These are phyloP conservation scores for Teleogryllus oceanicus DNA, from an alignment of 2,888 invertebrate genomes.

Conservation along the genomic window DNA sequence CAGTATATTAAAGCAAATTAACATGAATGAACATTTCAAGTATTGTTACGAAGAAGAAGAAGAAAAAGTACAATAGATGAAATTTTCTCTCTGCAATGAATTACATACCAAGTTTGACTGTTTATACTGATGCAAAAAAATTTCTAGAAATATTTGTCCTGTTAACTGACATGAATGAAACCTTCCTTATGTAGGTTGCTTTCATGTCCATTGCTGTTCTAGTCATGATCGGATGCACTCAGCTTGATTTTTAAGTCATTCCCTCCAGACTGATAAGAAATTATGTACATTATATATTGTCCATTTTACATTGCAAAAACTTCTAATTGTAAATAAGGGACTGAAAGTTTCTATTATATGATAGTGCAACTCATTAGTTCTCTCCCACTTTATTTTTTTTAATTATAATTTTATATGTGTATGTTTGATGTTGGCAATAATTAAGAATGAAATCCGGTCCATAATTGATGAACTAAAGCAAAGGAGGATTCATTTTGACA, in stretches of 20 bases:
- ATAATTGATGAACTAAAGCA: slow-evolving; percentile 34
- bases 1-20: not conserved
- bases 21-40: not conserved
- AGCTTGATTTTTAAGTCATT: slow-evolving; percentile 35
- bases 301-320: slow-evolving; percentile 33
- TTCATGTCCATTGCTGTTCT: slow-evolving; percentile 26
- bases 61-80: not conserved
- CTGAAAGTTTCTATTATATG: slow-evolving; percentile 28
- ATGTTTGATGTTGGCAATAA: slow-evolving; percentile 39
- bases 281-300: slow-evolving; percentile 32
- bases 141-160: not conserved
- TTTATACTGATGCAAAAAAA: not conserved
- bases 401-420: slow-evolving; percentile 32
- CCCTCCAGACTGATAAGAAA: slow-evolving; percentile 36
- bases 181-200: not conserved
- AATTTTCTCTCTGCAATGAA: not conserved
- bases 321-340: slow-evolving; percentile 34
- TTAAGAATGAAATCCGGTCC: slow-evolving; percentile 36
- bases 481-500: slow-evolving; percentile 5
- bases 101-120: not conserved
- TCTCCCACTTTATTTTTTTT: slow-evolving; percentile 27
- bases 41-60: not conserved
- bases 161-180: not conserved
- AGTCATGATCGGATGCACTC: slow-evolving; percentile 31
- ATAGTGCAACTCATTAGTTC: slow-evolving; percentile 28